Base-by-base conservation (phyloP, 2,113 vertebrate species). In the Gadus macrocephalus region DNA sequence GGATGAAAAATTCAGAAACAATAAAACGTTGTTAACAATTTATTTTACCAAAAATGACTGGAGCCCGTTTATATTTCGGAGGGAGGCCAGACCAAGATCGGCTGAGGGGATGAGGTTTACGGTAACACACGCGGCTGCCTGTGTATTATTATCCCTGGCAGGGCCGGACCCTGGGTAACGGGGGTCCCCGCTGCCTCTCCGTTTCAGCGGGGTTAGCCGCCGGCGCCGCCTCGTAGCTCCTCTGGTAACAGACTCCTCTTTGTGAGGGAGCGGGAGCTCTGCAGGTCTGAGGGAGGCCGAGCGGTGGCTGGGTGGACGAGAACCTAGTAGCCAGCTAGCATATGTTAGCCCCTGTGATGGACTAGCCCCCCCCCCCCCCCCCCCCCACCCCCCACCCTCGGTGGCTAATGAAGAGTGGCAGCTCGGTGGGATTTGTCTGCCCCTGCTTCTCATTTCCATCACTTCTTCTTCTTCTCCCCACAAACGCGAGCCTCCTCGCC, bases 341-440 rank as follows among this genome's bases (percentile, higher is more conserved):
- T 79, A 81, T 84, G 83, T 88, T 89, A 87, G 85, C 86, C 68
- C 78, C 72, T 56, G 49, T 82, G 81, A 86, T 83, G 84, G 83
- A 82, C 78, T 64, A 27, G 71, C 72, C 79, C 72, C 79, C 80
- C 81, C 2, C 12, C 77, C 81, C 79, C 83, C 1, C 42, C 42
- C 9, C 72, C 79, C 80, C 81, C 7, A 80, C 78, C 81, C 77
- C 86, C 63, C 79, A n/a, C n/a, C n/a, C n/a, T n/a, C n/a, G 76
- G 81, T 68, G 73, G 81, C 79, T 92, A 92, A 92, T 90, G 87
- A 91, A 88, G 87, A 92, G 78, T 90, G 91, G 91, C 91, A 89
- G 88, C 88, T 85, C 89, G 81, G 78, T 75, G 35, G 90, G 90
- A 89, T 87, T 85, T 86, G 85, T 87, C 82, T 80, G 83, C 81